phyloP scores from a whole-genome alignment of 1,140 invertebrate genomes.

The Cheumatopsyche charites region DNA sequence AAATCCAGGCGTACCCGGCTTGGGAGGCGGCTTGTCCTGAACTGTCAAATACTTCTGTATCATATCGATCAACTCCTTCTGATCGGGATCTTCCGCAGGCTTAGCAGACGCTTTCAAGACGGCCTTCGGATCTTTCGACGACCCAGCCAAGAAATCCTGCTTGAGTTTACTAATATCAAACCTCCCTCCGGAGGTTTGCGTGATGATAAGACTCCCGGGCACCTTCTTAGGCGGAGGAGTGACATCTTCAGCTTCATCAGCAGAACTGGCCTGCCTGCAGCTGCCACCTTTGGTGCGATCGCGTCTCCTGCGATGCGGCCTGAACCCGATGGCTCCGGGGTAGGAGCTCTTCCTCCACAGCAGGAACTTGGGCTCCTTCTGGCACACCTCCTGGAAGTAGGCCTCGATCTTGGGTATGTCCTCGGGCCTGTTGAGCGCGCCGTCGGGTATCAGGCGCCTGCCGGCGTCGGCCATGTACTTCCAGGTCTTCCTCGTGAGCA shows the following conservation, averaged over 20 bases:
- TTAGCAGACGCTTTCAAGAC: slow-evolving; percentile 50
- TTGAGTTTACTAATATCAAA: slow-evolving; percentile 71
- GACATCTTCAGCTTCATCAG: slow-evolving; percentile 65
- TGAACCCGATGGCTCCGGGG: slow-evolving; percentile 69
- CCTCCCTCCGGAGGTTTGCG: slow-evolving; percentile 64
- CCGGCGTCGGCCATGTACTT: slow-evolving; percentile 88
- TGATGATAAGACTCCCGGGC: slow-evolving; percentile 60
- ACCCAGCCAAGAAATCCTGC: slow-evolving; percentile 66
- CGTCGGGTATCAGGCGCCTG: slow-evolving; percentile 81
- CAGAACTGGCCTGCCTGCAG: slow-evolving; percentile 67
- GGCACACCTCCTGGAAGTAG: slow-evolving; percentile 83
- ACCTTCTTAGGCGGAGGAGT: slow-evolving; percentile 50
- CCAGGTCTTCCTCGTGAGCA: slow-evolving; percentile 87
- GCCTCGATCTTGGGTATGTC: slow-evolving; percentile 80
- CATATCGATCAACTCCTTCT: slow-evolving; percentile 67
- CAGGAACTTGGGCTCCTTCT: slow-evolving; percentile 76
- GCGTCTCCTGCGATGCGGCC: slow-evolving; percentile 62
- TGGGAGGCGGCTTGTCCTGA: slow-evolving; percentile 54
- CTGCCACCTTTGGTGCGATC: slow-evolving; percentile 67
- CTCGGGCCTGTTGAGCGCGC: slow-evolving; percentile 70
- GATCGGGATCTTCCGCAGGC: slow-evolving; percentile 60
- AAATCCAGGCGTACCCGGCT: slow-evolving; percentile 53
- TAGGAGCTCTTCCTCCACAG: slow-evolving; percentile 82
- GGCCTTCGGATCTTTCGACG: slow-evolving; percentile 49
- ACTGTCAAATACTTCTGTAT: slow-evolving; percentile 70